Evolutionary conservation across 1,140 invertebrate species (phyloP), one percentile per base, ranked within the genome.

Genomic region (Lepidurus arcticus): DNA sequence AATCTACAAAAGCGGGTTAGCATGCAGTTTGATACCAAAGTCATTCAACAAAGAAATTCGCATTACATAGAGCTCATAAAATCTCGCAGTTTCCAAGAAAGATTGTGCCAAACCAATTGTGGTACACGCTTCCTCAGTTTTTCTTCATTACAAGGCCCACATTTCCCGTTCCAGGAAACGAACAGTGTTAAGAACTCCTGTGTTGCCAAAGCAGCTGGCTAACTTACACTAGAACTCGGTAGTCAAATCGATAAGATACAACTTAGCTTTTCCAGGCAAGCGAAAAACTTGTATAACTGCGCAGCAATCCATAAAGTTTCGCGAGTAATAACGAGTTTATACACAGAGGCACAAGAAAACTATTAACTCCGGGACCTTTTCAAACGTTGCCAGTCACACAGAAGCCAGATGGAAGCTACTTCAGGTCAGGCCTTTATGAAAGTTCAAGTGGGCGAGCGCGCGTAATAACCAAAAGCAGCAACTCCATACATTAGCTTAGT

Each of bases 221-320:
- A n/a, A n/a, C 21, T 65, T 16, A 13, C 53, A 4, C 53, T 21
- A 21, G 21, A 65, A 16, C 53, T 65, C 53, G 53, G 16, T 16
- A 65, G 53, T 16, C 53, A 65, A 65, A 65, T 65, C 53, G 53
- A 65, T 65, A 65, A 65, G 53, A 65, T 65, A 65, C n/a, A 65
- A 65, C 16, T 13, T 65, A 1, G 8, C 21, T 65, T 47, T 65
- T 65, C 16, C 21, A 11, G 53, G 53, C 53, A 13, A 13, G 13
- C 21, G 53, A 13, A 9, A 65, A n/a, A 13, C 53, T 65, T 65
- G 0, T 21, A 65, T n/a, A 65, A 65, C 53, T 16, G 53, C 53
- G 53, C 53, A 65, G 53, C 16, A 65, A 65, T 13, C 53, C 53
- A 65, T 65, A 65, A 65, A 65, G 16, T 13, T 65, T 13, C 10